Base-by-base conservation (phyloP, 2,888 invertebrate genomes). In the Pterobdella sp. region DNA sequence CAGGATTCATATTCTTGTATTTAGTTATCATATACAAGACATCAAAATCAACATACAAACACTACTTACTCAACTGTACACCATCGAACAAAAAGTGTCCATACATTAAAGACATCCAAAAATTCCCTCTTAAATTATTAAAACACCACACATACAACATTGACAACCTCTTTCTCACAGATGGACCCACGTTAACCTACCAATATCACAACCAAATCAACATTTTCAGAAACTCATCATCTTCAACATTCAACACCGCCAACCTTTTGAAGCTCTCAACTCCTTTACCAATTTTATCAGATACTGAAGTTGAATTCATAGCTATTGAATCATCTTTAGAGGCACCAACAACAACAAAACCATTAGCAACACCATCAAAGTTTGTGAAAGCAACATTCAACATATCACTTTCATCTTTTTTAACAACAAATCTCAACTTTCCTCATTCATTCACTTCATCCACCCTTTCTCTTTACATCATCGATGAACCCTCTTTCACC, bases 101-200 rank as follows among this genome's bases (percentile, higher is more conserved):
- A 56, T 26, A 56, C 18, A 56, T 56, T 26, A 14, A 14, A 22
- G 4, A 4, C 60, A 7, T 14, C 14, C 4, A 4, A 4, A n/a
- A 56, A 3, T 56, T 56, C 60, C 3, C 4, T 22, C 60, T 56
- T 26, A 18, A 7, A 22, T 3, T 56, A 4, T 26, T 26, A 18
- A 3, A 56, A 18, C 4, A 56, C n/a, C 60, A 56, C 4, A 7
- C 60, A 4, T 56, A 56, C 26, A 56, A 56, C 60, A 4, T 56
- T 26, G 26, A 56, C 60, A 56, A 56, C n/a, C 60, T 56, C 10
- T 26, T 26, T 22, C 60, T 56, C 60, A 56, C 60, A n/a, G 60
- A 56, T n/a, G 60, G 60, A 26, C 60, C 60, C n/a, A 18, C 26
- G 26, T 26, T 56, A 22, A 56, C 60, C n/a, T 56, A 56, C 60